Conservation (phyloP, 2,113 vertebrate species). For the Eulemur macaco region DNA sequence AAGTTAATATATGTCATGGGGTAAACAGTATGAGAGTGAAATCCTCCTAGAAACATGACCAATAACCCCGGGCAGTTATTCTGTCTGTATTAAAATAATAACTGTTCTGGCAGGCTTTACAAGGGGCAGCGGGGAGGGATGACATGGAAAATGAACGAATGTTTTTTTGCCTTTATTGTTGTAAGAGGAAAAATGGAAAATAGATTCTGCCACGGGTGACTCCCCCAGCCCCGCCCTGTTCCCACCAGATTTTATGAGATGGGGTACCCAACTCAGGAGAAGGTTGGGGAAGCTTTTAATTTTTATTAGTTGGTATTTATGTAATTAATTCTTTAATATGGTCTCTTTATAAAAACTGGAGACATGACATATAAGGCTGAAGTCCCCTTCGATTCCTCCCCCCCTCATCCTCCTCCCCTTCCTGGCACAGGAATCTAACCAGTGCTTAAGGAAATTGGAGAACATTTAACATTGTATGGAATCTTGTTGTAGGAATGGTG, state of each 20-base stretch:
- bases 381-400: background rate
- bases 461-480: accelerated
- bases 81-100: background rate
- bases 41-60: background rate
- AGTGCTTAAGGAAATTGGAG: background rate
- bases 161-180: background rate
- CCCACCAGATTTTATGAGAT: background rate
- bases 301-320: background rate
- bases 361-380: background rate
- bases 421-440: background rate
- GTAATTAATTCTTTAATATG: too few species aligned
- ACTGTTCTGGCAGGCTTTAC: background rate
- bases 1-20: background rate
- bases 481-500: background rate
- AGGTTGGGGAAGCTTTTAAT: background rate
- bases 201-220: background rate
- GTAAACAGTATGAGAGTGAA: background rate
- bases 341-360: background rate
- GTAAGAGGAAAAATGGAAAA: background rate
- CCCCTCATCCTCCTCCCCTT: accelerated
- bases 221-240: too few species aligned
- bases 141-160: background rate
- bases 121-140: background rate
- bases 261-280: too few species aligned
- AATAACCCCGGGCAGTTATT: background rate